Conservation (phyloP, 2,113 vertebrate species). For the Manacus vitellinus region DNA sequence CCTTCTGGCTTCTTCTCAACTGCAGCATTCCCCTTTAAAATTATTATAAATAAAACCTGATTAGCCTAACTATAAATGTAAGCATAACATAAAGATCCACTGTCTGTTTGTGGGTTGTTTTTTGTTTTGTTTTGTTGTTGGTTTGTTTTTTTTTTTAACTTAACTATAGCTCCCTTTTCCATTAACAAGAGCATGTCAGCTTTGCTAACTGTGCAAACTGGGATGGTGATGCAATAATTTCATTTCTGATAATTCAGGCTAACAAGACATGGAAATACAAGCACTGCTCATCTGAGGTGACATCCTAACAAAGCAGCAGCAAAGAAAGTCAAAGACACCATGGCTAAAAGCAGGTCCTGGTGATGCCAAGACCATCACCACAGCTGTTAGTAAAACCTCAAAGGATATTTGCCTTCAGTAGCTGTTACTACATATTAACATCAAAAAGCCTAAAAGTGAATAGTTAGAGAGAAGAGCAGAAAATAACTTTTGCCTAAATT, state of each 20-base stretch:
- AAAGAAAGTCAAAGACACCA: not conserved
- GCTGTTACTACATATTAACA: not conserved
- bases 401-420: not conserved
- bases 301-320: not conserved
- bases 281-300: not conserved
- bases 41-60: not conserved
- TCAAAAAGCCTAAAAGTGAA: not conserved
- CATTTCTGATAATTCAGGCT: not conserved
- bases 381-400: not conserved
- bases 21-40: not conserved
- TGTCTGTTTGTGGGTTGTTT: not conserved
- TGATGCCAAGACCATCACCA: not conserved
- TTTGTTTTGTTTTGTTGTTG: not conserved
- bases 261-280: not conserved
- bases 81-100: not conserved
- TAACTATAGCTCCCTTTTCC: not conserved
- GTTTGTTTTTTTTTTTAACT: not conserved
- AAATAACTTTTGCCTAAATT: not conserved
- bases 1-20: not conserved
- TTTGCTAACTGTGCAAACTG: not conserved
- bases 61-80: not conserved
- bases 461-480: not conserved
- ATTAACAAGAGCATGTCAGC: not conserved
- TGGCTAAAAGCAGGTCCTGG: not conserved
- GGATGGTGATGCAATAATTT: not conserved